Evolutionary conservation across 2,797 vertebrate species (phyloP).

Genomic region (Spizella passerina): DNA sequence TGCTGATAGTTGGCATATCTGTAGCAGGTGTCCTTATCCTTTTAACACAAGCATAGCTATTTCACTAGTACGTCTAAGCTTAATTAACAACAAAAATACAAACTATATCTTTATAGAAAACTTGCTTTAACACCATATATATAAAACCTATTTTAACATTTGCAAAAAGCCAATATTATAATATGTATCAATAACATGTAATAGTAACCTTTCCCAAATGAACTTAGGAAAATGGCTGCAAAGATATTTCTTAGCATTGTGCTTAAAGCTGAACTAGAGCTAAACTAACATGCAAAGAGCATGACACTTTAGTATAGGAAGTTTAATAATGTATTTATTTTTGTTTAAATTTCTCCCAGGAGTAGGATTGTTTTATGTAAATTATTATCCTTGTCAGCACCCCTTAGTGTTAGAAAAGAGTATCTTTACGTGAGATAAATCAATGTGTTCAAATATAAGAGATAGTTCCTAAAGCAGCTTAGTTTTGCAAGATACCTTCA

Average conservation of each 20-base stretch:
- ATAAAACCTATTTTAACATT: not conserved
- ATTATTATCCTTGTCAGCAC: not conserved
- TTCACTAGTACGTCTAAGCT: not conserved
- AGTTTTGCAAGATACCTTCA: not conserved
- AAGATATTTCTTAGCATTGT: not conserved
- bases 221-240: not conserved
- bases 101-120: not conserved
- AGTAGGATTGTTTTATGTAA: not conserved
- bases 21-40: not conserved
- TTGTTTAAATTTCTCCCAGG: not conserved
- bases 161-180: not conserved
- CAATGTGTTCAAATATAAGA: not conserved
- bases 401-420: not conserved
- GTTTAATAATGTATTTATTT: not conserved
- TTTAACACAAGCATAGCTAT: not conserved
- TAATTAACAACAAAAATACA: not conserved
- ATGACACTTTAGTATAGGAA: not conserved
- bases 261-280: not conserved
- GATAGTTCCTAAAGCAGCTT: not conserved
- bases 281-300: not conserved
- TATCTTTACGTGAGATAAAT: not conserved
- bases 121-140: not conserved
- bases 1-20: not conserved
- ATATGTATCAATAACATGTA: not conserved
- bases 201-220: not conserved